Conservation (phyloP, 1,140 invertebrate species). For the Cherax destructor region DNA sequence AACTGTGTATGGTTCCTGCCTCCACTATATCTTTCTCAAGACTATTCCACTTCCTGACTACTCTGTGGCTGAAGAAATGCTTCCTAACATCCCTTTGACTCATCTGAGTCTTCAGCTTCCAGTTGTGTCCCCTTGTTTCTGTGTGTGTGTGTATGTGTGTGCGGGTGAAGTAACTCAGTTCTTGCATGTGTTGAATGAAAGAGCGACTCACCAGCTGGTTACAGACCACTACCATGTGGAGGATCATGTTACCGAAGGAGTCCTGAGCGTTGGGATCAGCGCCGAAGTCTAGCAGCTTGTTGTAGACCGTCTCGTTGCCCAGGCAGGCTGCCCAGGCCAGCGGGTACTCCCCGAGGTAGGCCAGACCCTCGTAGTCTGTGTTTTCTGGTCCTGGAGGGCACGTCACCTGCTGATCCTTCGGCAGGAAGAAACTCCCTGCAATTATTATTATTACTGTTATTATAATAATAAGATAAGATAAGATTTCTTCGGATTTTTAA, state of each 20-base stretch:
- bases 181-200: neutral
- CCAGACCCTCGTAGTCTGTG: conserved; percentile 96
- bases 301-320: conserved; percentile 98
- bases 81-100: no score
- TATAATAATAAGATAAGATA: no score
- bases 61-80: no score
- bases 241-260: conserved; percentile 94
- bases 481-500: no score
- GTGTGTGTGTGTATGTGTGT: no score
- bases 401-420: conserved; percentile 89
- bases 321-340: conserved; percentile 97
- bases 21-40: no score
- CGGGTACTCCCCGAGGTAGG: conserved; percentile 97
- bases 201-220: conserved; percentile 87
- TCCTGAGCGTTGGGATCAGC: conserved; percentile 95
- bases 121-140: no score
- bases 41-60: no score
- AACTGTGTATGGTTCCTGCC: no score
- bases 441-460: neutral
- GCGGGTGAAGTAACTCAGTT: no score
- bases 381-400: conserved; percentile 80
- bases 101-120: no score
- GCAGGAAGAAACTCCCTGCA: conserved; percentile 91
- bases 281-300: conserved; percentile 91
- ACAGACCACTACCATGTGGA: conserved; percentile 98